Evolutionary conservation across 2,113 vertebrate species (phyloP), one percentile per base, ranked within the genome.

Genomic region (Asarcornis scutulata): DNA sequence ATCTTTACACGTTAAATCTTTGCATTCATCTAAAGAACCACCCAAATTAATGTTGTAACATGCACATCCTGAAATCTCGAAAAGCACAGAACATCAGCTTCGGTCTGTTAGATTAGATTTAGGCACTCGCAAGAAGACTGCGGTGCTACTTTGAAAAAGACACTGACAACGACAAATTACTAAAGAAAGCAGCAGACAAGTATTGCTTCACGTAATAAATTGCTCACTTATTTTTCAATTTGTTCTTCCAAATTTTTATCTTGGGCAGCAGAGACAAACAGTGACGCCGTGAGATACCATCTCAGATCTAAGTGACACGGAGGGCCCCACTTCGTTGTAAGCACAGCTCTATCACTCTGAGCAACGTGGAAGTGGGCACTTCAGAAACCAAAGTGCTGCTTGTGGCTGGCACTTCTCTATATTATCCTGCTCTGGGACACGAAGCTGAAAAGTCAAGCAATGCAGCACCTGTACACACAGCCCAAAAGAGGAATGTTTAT

Each of bases 231-330:
- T 89, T 91, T 95, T 94, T 91, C 94, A 89, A 91, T 95, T 94
- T 96, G 89, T 95, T 95, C 94, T 94, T 88, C 93, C 87, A 76
- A 94, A 95, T 91, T 94, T 95, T 92, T 87, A 95, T 94, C 96
- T 95, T 66, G 84, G 78, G 86, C 91, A 95, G 93, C 55, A 79
- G 85, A 97, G 66, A 84, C 73, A 92, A 95, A 83, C 95, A 85
- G 56, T 73, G 81, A 94, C 87, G 83, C 93, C 78, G 48, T 2
- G 31, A 84, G 89, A 50, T 80, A 91, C 16, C 87, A 87, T 66
- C 87, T 83, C 62, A 69, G 63, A 94, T 83, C 44, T 44, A 66
- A 91, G 84, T 48, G 86, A 63, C 80, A 80, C n/a, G 36, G 66
- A 91, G 55, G 89, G 84, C 55, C 67, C 50, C 71, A 48, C 91